These are phyloP conservation scores for Trinectes maculatus DNA, from an alignment of 2,113 vertebrate species.

Conservation along the genomic window DNA sequence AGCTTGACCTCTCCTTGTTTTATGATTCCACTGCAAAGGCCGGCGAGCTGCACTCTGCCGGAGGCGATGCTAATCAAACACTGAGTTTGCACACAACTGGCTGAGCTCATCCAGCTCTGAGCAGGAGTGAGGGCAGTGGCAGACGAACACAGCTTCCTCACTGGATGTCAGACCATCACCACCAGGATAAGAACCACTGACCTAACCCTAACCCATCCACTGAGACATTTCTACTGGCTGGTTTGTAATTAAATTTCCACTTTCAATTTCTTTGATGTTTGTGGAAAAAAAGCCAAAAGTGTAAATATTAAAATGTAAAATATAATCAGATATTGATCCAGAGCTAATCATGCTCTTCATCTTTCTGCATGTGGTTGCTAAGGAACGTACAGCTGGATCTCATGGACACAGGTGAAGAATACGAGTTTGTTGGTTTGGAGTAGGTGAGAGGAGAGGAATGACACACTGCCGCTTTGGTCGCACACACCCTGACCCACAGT, in stretches of 20 bases:
- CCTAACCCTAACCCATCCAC: no score
- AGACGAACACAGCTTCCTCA: not conserved
- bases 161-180: not conserved
- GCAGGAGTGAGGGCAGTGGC: constrained; percentile 4
- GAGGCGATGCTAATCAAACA: constrained; percentile 37
- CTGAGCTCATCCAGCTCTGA: constrained; percentile 9
- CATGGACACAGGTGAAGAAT: not conserved
- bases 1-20: constrained; percentile 24
- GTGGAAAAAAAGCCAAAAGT: no score
- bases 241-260: no score
- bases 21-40: constrained; percentile 3
- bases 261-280: no score
- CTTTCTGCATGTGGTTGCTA: not conserved
- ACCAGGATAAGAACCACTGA: not conserved
- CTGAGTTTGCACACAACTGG: constrained; percentile 21
- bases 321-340: no score
- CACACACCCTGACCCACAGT: no score
- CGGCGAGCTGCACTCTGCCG: not conserved
- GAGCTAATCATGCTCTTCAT: no score
- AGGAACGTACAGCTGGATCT: not conserved
- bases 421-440: not conserved
- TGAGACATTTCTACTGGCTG: no score
- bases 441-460: not conserved
- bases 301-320: no score
- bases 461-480: no score